A percentile compares a stretch with the other conserved stretches of the same genome.
Evolutionary conservation across 2,113 vertebrate genomes (phyloP).

Genomic region (Dromaius novaehollandiae): DNA sequence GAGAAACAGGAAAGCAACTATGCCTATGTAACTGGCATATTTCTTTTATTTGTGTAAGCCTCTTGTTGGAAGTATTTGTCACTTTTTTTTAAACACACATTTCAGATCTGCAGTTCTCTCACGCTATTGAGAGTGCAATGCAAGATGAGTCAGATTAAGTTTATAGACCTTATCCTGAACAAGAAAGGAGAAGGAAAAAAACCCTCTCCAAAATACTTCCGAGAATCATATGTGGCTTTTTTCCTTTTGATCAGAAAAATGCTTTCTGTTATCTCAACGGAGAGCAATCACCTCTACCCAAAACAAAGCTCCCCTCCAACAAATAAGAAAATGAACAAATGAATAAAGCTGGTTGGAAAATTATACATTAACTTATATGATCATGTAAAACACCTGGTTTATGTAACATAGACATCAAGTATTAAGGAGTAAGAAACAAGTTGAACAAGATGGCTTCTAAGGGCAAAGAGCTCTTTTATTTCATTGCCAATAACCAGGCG

Average conservation of each 20-base stretch:
- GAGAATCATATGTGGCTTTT: background rate
- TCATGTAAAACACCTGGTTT: no score
- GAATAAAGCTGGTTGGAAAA: background rate
- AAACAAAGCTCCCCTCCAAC: background rate
- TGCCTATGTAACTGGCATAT: background rate
- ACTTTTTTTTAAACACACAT: background rate
- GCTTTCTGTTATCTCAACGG: background rate
- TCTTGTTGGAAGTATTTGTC: background rate
- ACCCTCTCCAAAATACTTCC: slow-evolving; percentile 19
- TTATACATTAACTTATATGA: background rate
- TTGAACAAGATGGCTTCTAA: background rate
- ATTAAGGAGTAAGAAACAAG: background rate
- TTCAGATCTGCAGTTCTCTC: background rate
- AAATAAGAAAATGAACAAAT: background rate
- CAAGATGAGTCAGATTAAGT: slow-evolving; percentile 54
- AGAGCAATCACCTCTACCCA: background rate
- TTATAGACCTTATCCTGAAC: background rate
- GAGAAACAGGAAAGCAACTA: background rate
- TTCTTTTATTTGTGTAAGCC: background rate
- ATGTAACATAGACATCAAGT: background rate
- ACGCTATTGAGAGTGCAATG: background rate
- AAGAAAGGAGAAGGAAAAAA: background rate
- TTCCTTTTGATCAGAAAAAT: background rate
- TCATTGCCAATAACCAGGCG: background rate
- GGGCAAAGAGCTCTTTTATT: background rate